Evolutionary conservation across 2,888 invertebrate genomes (phyloP), one percentile per base, ranked within the genome.

Genomic region (Stomorhina lunata): DNA sequence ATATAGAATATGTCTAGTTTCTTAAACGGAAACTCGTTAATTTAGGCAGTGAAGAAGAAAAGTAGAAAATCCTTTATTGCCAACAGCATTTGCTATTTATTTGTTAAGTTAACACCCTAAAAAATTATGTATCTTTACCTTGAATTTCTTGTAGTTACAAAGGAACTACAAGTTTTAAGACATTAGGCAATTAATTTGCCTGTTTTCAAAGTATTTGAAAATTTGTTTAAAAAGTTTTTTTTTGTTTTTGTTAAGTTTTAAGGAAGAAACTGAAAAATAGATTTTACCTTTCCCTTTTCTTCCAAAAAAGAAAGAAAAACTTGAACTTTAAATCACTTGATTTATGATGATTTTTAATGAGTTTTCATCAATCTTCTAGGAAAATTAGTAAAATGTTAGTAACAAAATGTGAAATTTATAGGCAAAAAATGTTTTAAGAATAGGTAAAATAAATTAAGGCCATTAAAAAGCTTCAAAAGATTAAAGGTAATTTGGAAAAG

Each of bases 171-270:
- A 85, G 81, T 85, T 84, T 84, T 86, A 87, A 87, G 86, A 87
- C 86, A 86, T 86, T 86, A 85, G 87, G 87, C 89, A 89, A 89
- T 89, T 89, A 89, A 89, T 89, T 89, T 89, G 87, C 88, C 89
- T 89, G 88, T 87, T 27, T n/a, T 48, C 63, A 77, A 78, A 71
- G 55, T 29, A 37, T 53, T 57, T 20, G 69, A 48, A 66, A 89
- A 89, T 87, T 87, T 86, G 87, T 88, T 81, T 63, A 65, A 83
- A 85, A 83, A 57, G 84, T 83, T 83, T 80, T 71, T 57, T 65
- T n/a, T 80, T 76, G 22, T 40, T 37, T 50, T 50, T 34, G 69
- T 37, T 68, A 77, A 61, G 48, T 71, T 78, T 78, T 57, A n/a
- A 40, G 20, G 22, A 4, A 29, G 17, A 71, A 34, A 25, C 27